A percentile compares a stretch with the other conserved stretches of the same genome.
phyloP scores from a whole-genome alignment of 2,888 invertebrate species.

The Thecocarcelia acutangulata region DNA sequence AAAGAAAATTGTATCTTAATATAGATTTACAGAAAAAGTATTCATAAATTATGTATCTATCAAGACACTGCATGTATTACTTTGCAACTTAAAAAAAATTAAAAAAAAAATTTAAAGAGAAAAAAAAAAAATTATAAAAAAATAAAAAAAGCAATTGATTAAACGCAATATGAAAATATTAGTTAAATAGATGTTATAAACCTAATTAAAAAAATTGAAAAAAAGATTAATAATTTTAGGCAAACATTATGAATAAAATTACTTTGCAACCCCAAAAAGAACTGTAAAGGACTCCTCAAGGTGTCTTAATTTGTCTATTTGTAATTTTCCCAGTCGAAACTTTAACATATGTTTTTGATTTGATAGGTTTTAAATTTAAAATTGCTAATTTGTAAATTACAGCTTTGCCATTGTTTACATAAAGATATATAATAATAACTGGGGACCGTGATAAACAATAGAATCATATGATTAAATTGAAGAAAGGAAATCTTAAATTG shows the following conservation, averaged over 20 bases:
- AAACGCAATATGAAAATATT: constrained; percentile 56
- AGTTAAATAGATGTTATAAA: constrained; percentile 44
- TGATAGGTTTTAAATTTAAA: too few species aligned
- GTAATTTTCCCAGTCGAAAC: too few species aligned
- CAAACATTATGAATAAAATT: not conserved
- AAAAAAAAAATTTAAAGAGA: not conserved
- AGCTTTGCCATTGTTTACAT: too few species aligned
- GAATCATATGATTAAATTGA: too few species aligned
- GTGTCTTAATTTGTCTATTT: too few species aligned
- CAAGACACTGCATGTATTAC: constrained; percentile 26
- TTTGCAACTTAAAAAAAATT: constrained; percentile 24
- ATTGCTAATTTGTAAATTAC: too few species aligned
- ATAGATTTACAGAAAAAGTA: constrained; percentile 6
- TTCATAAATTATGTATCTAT: not conserved
- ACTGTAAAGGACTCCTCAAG: too few species aligned
- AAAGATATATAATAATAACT: too few species aligned
- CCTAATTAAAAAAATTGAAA: constrained; percentile 6
- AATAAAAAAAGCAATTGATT: constrained; percentile 52
- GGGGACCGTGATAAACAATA: too few species aligned
- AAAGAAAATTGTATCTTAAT: constrained; percentile 24
- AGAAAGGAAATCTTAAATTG: too few species aligned
- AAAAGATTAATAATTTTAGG: constrained; percentile 13
- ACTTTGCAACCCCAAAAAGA: not conserved
- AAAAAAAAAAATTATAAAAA: constrained; percentile 26
- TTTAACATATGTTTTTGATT: too few species aligned